These are phyloP conservation scores for Salvator merianae DNA, from an alignment of 2,113 vertebrate genomes.

Conservation along the genomic window DNA sequence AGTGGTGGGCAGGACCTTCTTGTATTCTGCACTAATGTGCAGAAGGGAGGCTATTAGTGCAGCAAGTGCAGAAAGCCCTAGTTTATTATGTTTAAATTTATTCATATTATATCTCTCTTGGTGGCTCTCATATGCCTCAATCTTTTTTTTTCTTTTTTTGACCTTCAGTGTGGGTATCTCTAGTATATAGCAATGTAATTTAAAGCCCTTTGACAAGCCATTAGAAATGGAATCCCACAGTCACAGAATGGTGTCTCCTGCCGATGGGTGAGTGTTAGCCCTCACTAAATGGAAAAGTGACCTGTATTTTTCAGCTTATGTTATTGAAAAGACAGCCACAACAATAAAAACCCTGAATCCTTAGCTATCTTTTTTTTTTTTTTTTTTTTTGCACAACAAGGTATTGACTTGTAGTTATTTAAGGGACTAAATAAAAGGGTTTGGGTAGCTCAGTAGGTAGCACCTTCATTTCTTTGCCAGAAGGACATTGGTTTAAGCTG, in stretches of 20 bases:
- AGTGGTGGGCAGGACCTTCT: no score
- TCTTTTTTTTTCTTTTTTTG: conserved; percentile 10
- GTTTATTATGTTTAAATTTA: conserved; percentile 5
- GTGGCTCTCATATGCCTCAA: conserved; percentile 15
- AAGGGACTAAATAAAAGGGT: conserved; percentile 25
- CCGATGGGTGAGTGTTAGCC: conserved; percentile 3
- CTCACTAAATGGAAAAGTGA: conserved; percentile 11
- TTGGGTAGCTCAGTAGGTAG: conserved; percentile 14
- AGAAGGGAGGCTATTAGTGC: no score
- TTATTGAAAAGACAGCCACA: conserved; percentile 14
- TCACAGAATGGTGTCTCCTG: conserved; percentile 23
- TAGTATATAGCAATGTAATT: conserved; percentile 27
- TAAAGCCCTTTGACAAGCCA: conserved; percentile 41
- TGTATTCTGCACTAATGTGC: no score
- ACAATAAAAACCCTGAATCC: background rate
- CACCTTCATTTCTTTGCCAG: conserved; percentile 31
- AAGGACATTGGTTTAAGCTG: conserved; percentile 17
- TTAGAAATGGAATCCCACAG: conserved; percentile 31
- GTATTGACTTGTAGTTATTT: conserved; percentile 18
- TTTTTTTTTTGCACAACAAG: background rate
- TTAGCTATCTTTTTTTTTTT: background rate
- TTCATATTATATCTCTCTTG: background rate
- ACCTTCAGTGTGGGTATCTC: conserved; percentile 39
- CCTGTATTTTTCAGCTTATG: background rate
- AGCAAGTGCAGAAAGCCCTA: background rate